Percentiles rank a stretch among this genome's conserved stretches.
phyloP scores from a whole-genome alignment of 2,797 vertebrate genomes.

The Pantherophis alleghaniensis region DNA sequence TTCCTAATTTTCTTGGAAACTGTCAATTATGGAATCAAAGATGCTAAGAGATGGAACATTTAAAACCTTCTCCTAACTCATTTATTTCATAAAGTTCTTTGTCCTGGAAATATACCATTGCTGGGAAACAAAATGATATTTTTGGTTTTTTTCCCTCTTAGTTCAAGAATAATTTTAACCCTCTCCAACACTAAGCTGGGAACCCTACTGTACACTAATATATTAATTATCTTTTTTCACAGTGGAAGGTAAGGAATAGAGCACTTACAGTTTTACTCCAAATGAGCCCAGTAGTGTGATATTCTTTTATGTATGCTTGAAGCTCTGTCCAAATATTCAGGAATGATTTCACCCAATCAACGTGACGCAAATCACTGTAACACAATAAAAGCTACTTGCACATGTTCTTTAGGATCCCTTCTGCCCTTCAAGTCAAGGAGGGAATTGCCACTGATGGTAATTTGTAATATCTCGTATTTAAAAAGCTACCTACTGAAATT shows the following conservation, averaged over 20 bases:
- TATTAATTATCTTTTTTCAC: not conserved
- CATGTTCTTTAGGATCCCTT: not conserved
- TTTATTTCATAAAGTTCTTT: not conserved
- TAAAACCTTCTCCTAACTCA: not conserved
- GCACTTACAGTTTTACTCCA: conserved; percentile 92
- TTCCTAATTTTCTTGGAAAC: not conserved
- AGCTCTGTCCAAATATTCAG: conserved; percentile 93
- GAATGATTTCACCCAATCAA: conserved; percentile 95
- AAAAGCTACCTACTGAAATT: conserved; percentile 4
- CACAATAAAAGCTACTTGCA: conserved; percentile 29
- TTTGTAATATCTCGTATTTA: not conserved
- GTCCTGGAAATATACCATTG: not conserved
- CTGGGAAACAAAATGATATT: not conserved
- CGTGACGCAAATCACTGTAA: conserved; percentile 87
- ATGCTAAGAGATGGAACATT: not conserved
- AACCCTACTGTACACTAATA: not conserved
- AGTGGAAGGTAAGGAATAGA: conserved; percentile 13
- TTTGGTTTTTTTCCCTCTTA: not conserved
- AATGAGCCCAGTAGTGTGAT: conserved; percentile 88
- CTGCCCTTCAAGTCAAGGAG: not conserved
- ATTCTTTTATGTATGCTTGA: conserved; percentile 91
- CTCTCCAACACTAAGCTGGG: not conserved
- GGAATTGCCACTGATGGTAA: not conserved
- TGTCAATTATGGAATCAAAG: not conserved
- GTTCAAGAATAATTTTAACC: not conserved